phyloP scores from a whole-genome alignment of 2,113 vertebrate species.

The Eretmochelys imbricata region DNA sequence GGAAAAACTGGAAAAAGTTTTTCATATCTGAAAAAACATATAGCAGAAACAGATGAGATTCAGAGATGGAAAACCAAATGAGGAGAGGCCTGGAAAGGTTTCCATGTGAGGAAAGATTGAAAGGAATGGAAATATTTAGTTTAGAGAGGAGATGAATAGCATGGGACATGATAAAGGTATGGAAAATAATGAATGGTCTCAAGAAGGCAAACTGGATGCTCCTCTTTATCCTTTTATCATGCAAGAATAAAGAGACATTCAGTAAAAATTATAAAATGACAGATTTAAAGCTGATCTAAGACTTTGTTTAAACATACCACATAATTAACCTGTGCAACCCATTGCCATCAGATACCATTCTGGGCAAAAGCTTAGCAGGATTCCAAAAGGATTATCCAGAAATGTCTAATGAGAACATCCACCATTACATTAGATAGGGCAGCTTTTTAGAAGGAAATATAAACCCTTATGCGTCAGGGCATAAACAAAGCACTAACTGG shows the following conservation, averaged over 20 bases:
- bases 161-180: not conserved
- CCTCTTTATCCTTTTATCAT: not conserved
- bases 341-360: not conserved
- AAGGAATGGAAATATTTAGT: not conserved
- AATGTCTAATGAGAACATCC: not conserved
- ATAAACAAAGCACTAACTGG: not conserved
- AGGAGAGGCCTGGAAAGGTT: not conserved
- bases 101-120: not conserved
- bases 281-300: not conserved
- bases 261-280: not conserved
- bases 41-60: not conserved
- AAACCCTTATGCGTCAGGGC: not conserved
- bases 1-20: no score
- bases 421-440: not conserved
- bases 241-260: not conserved
- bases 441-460: not conserved
- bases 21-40: not conserved
- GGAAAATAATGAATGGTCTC: not conserved
- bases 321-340: not conserved
- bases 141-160: not conserved
- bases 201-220: not conserved
- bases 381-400: not conserved
- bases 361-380: not conserved
- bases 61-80: not conserved
- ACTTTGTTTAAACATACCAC: not conserved